These are phyloP conservation scores for Chiroxiphia lanceolata DNA, from an alignment of 2,797 vertebrate genomes.

Conservation along the genomic window DNA sequence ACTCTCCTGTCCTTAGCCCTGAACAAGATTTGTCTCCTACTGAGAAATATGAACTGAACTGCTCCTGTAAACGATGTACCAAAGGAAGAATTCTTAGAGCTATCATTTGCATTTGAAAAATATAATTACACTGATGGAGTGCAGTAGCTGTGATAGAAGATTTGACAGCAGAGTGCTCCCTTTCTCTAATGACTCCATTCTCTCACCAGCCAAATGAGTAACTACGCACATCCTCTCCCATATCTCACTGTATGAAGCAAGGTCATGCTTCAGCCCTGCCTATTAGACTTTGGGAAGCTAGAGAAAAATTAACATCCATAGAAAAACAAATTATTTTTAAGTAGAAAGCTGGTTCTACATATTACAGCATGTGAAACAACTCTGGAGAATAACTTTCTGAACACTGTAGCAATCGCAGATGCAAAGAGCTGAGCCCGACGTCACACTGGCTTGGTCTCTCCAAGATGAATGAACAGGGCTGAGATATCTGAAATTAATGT, in stretches of 20 bases:
- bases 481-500: background rate
- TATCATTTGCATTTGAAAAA: conserved; percentile 48
- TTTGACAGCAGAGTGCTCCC: conserved; percentile 16
- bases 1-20: background rate
- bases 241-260: background rate
- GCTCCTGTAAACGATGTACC: background rate
- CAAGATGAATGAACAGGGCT: background rate
- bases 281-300: background rate
- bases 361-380: background rate
- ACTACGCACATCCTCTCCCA: background rate
- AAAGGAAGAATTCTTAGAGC: conserved; percentile 15
- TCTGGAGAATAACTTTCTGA: background rate
- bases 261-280: background rate
- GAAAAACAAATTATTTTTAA: background rate
- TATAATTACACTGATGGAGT: conserved; percentile 1
- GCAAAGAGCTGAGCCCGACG: background rate
- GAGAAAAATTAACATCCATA: background rate
- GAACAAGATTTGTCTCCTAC: background rate
- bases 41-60: background rate
- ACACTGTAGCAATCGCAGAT: rapidly evolving
- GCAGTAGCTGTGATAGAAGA: background rate
- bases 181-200: conserved; percentile 2
- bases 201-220: background rate
- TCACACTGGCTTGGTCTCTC: background rate
- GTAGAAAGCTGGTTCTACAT: background rate